A percentile compares a stretch with the other conserved stretches of the same genome.
phyloP scores from a whole-genome alignment of 2,888 invertebrate genomes.

The Cylindroiulus punctatus region DNA sequence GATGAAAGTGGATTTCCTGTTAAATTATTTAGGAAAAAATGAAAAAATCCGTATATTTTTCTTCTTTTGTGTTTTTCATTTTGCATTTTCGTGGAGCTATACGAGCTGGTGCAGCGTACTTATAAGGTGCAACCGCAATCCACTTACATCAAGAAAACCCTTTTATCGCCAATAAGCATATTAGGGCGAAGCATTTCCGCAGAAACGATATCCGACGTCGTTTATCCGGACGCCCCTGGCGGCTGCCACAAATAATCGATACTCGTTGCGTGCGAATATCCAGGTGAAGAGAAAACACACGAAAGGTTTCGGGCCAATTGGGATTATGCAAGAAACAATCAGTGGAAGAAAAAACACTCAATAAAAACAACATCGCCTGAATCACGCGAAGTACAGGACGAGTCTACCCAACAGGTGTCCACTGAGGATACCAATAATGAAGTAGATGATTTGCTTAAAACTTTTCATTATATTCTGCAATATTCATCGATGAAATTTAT shows the following conservation, averaged over 20 bases:
- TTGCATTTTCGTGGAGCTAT: not conserved
- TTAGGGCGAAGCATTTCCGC: not conserved
- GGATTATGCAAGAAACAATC: too few relatives aligned
- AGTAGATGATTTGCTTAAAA: too few relatives aligned
- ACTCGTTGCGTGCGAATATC: not conserved
- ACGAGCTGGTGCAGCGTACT: not conserved
- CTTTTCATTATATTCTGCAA: too few relatives aligned
- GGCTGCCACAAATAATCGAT: not conserved
- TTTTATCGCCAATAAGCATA: not conserved
- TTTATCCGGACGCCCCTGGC: not conserved
- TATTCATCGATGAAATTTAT: too few relatives aligned
- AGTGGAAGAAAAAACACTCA: too few relatives aligned
- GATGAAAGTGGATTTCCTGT: not conserved
- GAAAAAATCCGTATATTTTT: not conserved
- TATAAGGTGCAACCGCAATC: not conserved
- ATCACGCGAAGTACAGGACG: too few relatives aligned
- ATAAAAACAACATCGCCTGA: too few relatives aligned
- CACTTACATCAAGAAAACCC: not conserved
- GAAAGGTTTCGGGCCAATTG: too few relatives aligned
- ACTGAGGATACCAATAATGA: too few relatives aligned
- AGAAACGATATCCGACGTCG: not conserved
- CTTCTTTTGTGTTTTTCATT: not conserved
- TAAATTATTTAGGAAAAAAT: not conserved
- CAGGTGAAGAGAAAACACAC: not conserved
- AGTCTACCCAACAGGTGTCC: too few relatives aligned